phyloP scores from a whole-genome alignment of 2,797 vertebrate genomes.

The Nyctalus aviator region DNA sequence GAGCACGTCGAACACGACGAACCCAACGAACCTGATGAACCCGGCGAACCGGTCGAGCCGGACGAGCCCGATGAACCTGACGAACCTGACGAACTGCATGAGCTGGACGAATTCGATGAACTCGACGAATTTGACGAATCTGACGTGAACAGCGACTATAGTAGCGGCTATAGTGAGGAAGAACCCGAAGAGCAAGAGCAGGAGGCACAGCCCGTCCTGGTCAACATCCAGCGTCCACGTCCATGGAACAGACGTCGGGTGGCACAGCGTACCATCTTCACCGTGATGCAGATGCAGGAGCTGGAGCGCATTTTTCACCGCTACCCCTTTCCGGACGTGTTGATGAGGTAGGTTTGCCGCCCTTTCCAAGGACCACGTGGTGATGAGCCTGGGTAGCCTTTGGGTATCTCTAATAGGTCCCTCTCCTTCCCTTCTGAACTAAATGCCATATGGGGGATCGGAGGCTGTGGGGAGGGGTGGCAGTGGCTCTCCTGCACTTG shows the following conservation, averaged over 20 bases:
- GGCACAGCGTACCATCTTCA: slow-evolving; percentile 81
- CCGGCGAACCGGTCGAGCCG: fast-evolving
- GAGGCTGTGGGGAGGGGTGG: neutral
- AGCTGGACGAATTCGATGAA: too few relatives aligned
- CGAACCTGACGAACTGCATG: too few relatives aligned
- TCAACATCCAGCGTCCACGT: fast-evolving
- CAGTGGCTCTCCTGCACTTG: neutral
- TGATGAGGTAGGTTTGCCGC: slow-evolving; percentile 80
- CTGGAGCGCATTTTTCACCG: slow-evolving; percentile 85
- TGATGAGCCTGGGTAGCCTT: neutral
- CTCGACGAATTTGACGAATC: too few relatives aligned
- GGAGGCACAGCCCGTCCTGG: neutral
- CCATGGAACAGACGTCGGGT: slow-evolving; percentile 72
- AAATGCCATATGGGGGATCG: neutral
- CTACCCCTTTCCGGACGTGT: slow-evolving; percentile 83
- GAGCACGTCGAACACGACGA: fast-evolving
- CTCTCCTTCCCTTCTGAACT: neutral
- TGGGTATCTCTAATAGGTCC: too few relatives aligned
- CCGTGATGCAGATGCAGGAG: slow-evolving; percentile 84
- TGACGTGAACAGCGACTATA: too few relatives aligned
- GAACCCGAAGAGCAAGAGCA: neutral
- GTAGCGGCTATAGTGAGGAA: fast-evolving
- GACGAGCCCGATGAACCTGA: too few relatives aligned
- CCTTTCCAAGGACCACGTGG: neutral
- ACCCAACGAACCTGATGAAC: fast-evolving